Evolutionary conservation across 2,797 vertebrate species (phyloP), one percentile per base, ranked within the genome.

Genomic region (Betta splendens): DNA sequence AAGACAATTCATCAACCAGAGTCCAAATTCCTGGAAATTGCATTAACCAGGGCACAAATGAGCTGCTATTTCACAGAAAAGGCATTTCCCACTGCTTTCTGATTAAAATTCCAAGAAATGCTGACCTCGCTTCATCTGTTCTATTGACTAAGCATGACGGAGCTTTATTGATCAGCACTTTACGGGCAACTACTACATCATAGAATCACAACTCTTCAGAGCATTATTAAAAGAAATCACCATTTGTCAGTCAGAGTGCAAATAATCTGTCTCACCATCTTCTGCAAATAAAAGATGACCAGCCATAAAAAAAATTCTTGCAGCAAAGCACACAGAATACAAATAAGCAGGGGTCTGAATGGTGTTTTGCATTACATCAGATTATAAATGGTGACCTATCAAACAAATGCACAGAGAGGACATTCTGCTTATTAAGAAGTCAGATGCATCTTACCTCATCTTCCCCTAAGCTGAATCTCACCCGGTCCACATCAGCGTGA

Each of bases 81-180:
- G 2, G 10, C 9, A 29, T 52, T 57, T 46, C 57, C 52, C 44
- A n/a, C 16, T 33, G 61, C 58, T 49, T 56, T 55, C 48, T n/a
- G 25, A 13, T 22, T 43, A 9, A 25, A 25, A 20, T 63, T 22
- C 4, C 21, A 52, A 42, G 71, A 44, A 78, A 38, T 18, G 79
- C 68, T 79, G 80, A 83, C 4, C 72, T 28, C 47, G 84, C 71
- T 50, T 44, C 22, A 37, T 42, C 58, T 66, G 82, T 79, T 76
- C 69, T 72, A 86, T 84, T 69, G 81, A 90, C 85, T 77, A 81
- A 72, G 67, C 53, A 32, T 85, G 83, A 79, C 52, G 73, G 65
- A 75, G 69, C 71, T 74, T 76, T 61, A 88, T 84, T 10, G 54
- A 87, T 62, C 76, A 2, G 63, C 66, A 74, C 21, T 48, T 32